Percentiles rank a stretch among this genome's conserved stretches.
Evolutionary conservation across 2,888 invertebrate species (phyloP).

Genomic region (Shargacucullia verbasci): DNA sequence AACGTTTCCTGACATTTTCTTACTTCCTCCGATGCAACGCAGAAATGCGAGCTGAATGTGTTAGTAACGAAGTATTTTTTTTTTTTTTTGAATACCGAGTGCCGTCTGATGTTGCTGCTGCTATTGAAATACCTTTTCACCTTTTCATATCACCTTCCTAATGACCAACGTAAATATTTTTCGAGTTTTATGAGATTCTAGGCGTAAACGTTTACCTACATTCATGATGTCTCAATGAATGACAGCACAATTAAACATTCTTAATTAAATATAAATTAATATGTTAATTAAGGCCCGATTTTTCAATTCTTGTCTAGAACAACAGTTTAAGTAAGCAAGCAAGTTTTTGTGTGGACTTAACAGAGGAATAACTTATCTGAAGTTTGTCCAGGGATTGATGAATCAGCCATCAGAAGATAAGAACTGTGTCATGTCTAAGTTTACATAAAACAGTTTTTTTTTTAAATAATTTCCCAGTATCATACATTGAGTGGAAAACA

Average conservation of each 20-base stretch:
- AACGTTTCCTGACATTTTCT: slow-evolving; percentile 54
- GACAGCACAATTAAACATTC: neutral
- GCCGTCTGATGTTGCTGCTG: slow-evolving; percentile 10
- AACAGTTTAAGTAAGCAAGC: too few relatives aligned
- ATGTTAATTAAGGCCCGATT: too few relatives aligned
- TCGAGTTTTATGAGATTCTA: neutral
- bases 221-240: neutral
- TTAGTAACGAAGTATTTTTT: slow-evolving; percentile 30
- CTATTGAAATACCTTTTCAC: slow-evolving; percentile 1
- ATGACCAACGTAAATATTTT: slow-evolving; percentile 5
- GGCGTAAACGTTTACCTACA: neutral
- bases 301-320: too few relatives aligned
- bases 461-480: too few relatives aligned
- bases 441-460: too few relatives aligned
- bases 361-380: too few relatives aligned
- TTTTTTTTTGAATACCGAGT: slow-evolving; percentile 31
- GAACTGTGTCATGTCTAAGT: too few relatives aligned
- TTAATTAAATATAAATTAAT: neutral
- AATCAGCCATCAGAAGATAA: too few relatives aligned
- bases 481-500: too few relatives aligned
- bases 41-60: slow-evolving; percentile 44
- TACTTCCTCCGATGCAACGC: slow-evolving; percentile 56
- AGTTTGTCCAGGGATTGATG: too few relatives aligned
- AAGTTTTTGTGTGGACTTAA: too few relatives aligned
- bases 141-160: slow-evolving; percentile 4